Evolutionary conservation across 2,888 invertebrate species (phyloP), one percentile per base, ranked within the genome.

Genomic region (Meiosimyza platycephala): DNA sequence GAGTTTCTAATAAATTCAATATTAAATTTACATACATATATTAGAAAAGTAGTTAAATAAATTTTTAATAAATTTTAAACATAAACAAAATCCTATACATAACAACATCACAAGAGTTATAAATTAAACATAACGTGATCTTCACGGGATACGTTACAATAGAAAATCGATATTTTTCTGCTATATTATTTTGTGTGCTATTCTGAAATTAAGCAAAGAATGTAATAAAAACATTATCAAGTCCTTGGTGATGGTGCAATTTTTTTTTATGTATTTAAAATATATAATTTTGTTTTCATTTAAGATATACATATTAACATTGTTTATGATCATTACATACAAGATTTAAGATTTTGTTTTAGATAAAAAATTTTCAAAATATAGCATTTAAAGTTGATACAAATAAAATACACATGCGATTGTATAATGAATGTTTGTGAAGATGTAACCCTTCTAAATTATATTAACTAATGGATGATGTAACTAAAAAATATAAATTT

Each of bases 191-290:
- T 60, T 70, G 51, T 40, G 52, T 70, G 62, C 60, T 70, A 57
- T 28, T 59, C 68, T 28, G 28, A 28, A 28, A 59, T 50, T 69
- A 18, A 55, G 54, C 64, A 18, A 50, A 51, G n/a, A 48, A 47
- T n/a, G 40, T 72, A 73, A 28, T 28, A 28, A 28, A 28, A 72
- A 62, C 18, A 63, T 63, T 48, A 64, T 75, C 77, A 74, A 78
- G 74, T 59, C 72, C 76, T 75, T 74, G 78, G 79, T 79, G 78
- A 77, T 74, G 78, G 78, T 79, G 77, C 78, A 78, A 78, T 78
- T 75, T 77, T 70, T 72, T 74, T 52, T 71, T 55, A 75, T 77
- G 73, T 69, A 76, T 75, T 74, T 75, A 69, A 75, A 72, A 75
- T 68, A 18, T 3, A 55, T 55, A n/a, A 22, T 18, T 57, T 18